These are phyloP conservation scores for Seriola aureovittata DNA, from an alignment of 2,113 vertebrate species.

Conservation along the genomic window DNA sequence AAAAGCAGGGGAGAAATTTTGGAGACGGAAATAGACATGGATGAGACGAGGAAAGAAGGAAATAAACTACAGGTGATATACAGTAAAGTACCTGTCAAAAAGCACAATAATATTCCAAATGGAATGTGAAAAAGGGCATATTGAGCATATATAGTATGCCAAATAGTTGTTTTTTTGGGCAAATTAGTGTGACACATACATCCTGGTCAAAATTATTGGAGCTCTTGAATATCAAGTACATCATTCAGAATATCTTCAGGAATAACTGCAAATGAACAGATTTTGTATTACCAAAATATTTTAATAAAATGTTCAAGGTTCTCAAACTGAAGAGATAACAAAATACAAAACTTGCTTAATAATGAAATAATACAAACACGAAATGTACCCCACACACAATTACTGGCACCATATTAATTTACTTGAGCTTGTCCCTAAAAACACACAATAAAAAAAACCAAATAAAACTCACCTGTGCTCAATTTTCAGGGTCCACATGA, in stretches of 20 bases:
- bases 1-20: slow-evolving; percentile 31
- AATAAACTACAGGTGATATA: slow-evolving; percentile 28
- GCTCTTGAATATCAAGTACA: too few species aligned
- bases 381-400: neutral
- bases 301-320: too few species aligned
- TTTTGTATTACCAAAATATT: too few species aligned
- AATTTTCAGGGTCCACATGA: neutral
- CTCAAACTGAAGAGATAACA: too few species aligned
- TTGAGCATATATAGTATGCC: neutral
- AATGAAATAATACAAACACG: too few species aligned
- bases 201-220: neutral
- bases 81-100: slow-evolving; percentile 36
- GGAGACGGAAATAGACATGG: slow-evolving; percentile 34
- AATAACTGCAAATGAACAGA: too few species aligned
- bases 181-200: neutral
- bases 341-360: too few species aligned
- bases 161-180: neutral
- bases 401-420: neutral
- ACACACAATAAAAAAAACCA: neutral
- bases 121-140: neutral
- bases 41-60: slow-evolving; percentile 26
- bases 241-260: too few species aligned
- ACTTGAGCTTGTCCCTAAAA: neutral
- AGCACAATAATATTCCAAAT: slow-evolving; percentile 19
- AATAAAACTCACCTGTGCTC: neutral